Conservation (phyloP, 2,797 vertebrate genomes). For the Onychomys torridus region DNA sequence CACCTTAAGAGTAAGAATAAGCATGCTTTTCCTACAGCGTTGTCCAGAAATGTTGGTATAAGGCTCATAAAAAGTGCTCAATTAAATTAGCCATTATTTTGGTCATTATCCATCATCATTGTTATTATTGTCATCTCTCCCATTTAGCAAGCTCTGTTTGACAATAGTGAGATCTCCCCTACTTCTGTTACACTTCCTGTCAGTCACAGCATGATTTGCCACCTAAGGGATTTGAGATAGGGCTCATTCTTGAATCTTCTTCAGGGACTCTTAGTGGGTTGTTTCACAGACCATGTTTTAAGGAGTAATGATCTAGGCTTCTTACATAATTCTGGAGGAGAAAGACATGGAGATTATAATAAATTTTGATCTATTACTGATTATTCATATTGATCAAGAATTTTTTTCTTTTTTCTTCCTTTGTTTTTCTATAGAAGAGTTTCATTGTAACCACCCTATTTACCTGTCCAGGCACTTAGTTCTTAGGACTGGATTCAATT, state of each 20-base stretch:
- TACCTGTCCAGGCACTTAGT: not conserved
- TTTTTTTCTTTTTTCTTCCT: not conserved
- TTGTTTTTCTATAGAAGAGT: not conserved
- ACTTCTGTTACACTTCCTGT: not conserved
- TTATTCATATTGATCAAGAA: constrained; percentile 4
- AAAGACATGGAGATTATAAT: not conserved
- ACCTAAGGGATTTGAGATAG: not conserved
- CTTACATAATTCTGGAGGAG: not conserved
- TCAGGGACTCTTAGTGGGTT: not conserved
- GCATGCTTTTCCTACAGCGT: not conserved
- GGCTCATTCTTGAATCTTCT: not conserved
- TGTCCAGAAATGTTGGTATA: not conserved
- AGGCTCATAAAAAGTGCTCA: not conserved
- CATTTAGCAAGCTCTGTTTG: not conserved
- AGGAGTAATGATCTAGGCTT: not conserved
- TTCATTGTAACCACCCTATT: not conserved
- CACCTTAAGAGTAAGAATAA: not conserved
- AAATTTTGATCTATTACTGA: not conserved
- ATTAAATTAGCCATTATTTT: not conserved
- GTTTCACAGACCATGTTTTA: not conserved
- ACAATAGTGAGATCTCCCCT: not conserved
- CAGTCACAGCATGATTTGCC: not conserved
- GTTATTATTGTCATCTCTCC: not conserved
- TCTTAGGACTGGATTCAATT: not conserved
- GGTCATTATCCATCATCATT: not conserved